phyloP scores from a whole-genome alignment of 2,797 vertebrate genomes.

The Anguilla pacifica region DNA sequence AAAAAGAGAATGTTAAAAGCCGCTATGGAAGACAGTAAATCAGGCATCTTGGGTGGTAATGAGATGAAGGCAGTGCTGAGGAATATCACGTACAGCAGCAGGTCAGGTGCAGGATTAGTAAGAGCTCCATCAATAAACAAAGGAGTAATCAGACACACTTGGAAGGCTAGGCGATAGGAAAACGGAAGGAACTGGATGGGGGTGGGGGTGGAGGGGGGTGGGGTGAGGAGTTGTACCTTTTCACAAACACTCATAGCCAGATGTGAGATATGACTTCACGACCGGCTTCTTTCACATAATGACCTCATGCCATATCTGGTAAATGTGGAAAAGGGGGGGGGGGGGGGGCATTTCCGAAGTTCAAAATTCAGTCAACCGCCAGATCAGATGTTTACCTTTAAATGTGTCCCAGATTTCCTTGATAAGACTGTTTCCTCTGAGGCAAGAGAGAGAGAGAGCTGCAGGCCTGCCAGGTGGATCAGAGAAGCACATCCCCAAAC shows the following conservation, averaged over 20 bases:
- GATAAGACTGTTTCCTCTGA: background rate
- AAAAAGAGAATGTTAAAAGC: too few relatives aligned
- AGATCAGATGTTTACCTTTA: background rate
- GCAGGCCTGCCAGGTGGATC: background rate
- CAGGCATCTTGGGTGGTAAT: background rate
- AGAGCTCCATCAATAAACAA: background rate
- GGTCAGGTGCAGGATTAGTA: constrained; percentile 4
- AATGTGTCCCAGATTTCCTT: background rate
- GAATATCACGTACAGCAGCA: background rate
- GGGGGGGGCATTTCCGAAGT: background rate
- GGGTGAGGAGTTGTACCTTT: background rate
- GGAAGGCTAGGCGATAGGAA: background rate
- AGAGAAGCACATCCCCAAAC: background rate
- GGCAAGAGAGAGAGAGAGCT: background rate
- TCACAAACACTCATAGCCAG: background rate
- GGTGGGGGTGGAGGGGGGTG: background rate
- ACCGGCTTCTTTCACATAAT: background rate
- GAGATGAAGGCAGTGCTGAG: background rate
- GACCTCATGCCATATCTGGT: background rate
- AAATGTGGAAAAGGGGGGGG: background rate
- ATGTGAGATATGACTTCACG: background rate
- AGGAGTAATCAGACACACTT: background rate
- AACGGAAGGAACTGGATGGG: background rate
- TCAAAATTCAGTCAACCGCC: background rate
- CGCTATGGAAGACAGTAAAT: too few relatives aligned